Evolutionary conservation across 2,888 invertebrate genomes (phyloP), one percentile per base, ranked within the genome.

Genomic region (Terebella lapidaria): DNA sequence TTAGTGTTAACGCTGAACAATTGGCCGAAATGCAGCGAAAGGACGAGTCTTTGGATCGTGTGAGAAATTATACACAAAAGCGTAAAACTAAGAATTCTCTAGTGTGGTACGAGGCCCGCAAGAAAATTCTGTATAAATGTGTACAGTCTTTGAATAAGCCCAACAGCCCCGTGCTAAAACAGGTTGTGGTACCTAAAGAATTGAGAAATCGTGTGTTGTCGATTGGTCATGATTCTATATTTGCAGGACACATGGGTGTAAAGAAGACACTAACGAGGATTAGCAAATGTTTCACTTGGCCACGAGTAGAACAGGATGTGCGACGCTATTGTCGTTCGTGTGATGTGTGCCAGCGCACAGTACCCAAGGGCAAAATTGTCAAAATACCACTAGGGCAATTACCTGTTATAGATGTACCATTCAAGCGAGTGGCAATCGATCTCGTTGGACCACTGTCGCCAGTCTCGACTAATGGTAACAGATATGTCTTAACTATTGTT

Each of bases 401-500:
- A 22, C 49, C 49, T 49, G 10, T 49, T n/a, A 49, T 49, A n/a
- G 49, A 49, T 5, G 22, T 24, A 5, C 49, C 49, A 24, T 49
- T 49, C 24, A 49, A 49, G 5, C 49, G 49, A 5, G 24, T 49
- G 5, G 49, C 49, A 49, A 22, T 49, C 15, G 49, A 49, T 22
- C 24, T 49, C 5, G 24, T 49, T 5, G 24, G 49, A 49, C 49
- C 70, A 56, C 51, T 35, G 10, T 15, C 10, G 10, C 42, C 42
- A 15, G 42, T 35, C 10, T 35, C 42, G 10, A n/a, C 10, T 15
- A 35, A n/a, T 35, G 10, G 42, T 35, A 15, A 15, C n/a, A 15
- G 10, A 35, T 35, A 35, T 35, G 10, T 35, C n/a, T 42, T 69
- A 2, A 61, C 58, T 1, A 2, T 66, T 1, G 59, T 66, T 1